Percentiles rank a stretch among this genome's conserved stretches.
Conservation (phyloP, 1,140 invertebrate species). For the Contarinia nasturtii region DNA sequence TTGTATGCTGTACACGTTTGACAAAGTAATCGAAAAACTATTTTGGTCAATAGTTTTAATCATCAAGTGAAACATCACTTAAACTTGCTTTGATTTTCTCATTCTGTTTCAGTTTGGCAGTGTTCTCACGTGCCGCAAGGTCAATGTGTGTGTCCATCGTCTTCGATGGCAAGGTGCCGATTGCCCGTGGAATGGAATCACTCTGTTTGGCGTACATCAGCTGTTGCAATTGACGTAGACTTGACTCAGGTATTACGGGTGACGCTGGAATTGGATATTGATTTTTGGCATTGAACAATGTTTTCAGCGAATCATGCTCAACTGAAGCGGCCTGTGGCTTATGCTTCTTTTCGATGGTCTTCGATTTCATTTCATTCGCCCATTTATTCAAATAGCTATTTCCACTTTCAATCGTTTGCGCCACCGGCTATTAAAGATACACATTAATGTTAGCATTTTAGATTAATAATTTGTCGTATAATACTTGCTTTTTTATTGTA, state of each 20-base stretch:
- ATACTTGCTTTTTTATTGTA: slow-evolving; percentile 3
- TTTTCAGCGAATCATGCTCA: slow-evolving; percentile 1
- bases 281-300: not conserved
- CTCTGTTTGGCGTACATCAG: slow-evolving; percentile 3
- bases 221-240: slow-evolving; percentile 17
- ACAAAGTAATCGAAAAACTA: no score
- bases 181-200: no score
- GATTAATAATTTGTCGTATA: not conserved
- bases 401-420: slow-evolving; percentile 10
- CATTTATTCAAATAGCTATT: slow-evolving; percentile 17
- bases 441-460: not conserved
- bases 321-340: not conserved
- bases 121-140: no score
- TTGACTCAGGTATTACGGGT: slow-evolving; percentile 5
- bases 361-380: slow-evolving; percentile 17
- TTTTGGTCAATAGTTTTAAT: no score
- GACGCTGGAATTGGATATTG: slow-evolving; percentile 2
- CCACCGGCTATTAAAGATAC: not conserved
- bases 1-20: no score
- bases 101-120: no score
- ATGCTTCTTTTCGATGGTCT: slow-evolving; percentile 4
- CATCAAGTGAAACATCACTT: no score
- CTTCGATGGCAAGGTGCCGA: no score
- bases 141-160: no score
- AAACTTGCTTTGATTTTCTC: no score